These are phyloP conservation scores for Platygyra sinensis DNA, from an alignment of 64 coral and sea anemone species.

Conservation along the genomic window DNA sequence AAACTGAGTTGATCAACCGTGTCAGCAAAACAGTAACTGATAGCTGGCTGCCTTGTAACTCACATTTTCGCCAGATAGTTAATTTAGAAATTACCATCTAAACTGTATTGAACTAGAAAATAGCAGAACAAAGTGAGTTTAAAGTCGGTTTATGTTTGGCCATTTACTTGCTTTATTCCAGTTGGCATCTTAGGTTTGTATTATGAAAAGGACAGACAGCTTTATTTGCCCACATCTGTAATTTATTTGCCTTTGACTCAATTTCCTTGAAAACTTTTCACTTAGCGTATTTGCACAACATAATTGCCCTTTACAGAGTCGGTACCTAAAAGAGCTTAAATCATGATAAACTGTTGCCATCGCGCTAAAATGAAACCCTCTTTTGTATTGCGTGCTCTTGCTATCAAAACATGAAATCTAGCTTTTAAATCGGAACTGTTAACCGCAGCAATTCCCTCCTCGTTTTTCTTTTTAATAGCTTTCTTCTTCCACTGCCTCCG, in stretches of 20 bases:
- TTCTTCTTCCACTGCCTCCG: not conserved
- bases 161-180: not conserved
- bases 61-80: not conserved
- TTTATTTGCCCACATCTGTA: conserved; percentile 20
- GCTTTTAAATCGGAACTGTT: conserved; percentile 1
- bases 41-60: not conserved
- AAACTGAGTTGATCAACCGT: no score
- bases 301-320: conserved; percentile 10
- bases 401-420: not conserved
- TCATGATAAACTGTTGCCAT: not conserved
- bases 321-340: not conserved
- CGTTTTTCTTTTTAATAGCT: not conserved
- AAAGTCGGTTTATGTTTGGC: not conserved
- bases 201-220: not conserved
- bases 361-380: not conserved
- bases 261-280: conserved; percentile 41
- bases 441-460: conserved; percentile 28
- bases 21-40: no score
- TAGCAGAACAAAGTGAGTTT: not conserved
- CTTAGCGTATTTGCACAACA: conserved; percentile 25
- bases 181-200: not conserved
- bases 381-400: conserved; percentile 10
- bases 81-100: not conserved
- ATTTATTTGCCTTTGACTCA: conserved; percentile 37
- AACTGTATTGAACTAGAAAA: not conserved